These are phyloP conservation scores for Thunnus maccoyii DNA, from an alignment of 2,113 vertebrate genomes.

Conservation along the genomic window DNA sequence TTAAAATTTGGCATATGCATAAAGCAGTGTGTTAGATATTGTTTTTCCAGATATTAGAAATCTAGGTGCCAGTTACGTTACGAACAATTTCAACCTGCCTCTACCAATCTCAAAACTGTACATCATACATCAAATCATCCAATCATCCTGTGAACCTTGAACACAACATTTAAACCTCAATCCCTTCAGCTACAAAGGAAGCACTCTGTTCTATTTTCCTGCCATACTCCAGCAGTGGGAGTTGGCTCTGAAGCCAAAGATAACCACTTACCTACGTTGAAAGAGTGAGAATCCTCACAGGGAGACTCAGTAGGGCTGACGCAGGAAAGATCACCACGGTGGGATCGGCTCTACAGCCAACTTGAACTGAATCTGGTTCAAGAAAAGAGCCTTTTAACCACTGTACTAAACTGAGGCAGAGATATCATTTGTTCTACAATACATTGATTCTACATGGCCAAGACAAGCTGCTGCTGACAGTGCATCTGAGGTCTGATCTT, in stretches of 20 bases:
- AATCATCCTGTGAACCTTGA: constrained; percentile 5
- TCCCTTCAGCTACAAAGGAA: constrained; percentile 20
- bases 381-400: constrained; percentile 9
- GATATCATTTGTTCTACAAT: constrained; percentile 46
- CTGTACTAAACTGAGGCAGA: constrained; percentile 21
- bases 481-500: constrained; percentile 57
- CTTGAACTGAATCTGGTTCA: constrained; percentile 23
- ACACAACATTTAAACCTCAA: constrained; percentile 14
- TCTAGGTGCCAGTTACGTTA: no score
- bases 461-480: constrained; percentile 70
- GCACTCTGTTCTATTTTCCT: not conserved
- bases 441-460: constrained; percentile 38
- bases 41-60: no score
- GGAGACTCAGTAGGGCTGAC: not conserved
- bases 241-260: constrained; percentile 33
- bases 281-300: constrained; percentile 15
- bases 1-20: no score
- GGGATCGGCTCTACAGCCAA: constrained; percentile 20
- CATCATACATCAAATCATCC: constrained; percentile 4
- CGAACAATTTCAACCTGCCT: not conserved
- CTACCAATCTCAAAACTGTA: not conserved
- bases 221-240: constrained; percentile 14
- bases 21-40: no score
- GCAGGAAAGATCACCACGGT: constrained; percentile 13
- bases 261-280: constrained; percentile 27